Evolutionary conservation across 64 coral and sea anemone genomes (phyloP).

Genomic region (Montipora sp.): DNA sequence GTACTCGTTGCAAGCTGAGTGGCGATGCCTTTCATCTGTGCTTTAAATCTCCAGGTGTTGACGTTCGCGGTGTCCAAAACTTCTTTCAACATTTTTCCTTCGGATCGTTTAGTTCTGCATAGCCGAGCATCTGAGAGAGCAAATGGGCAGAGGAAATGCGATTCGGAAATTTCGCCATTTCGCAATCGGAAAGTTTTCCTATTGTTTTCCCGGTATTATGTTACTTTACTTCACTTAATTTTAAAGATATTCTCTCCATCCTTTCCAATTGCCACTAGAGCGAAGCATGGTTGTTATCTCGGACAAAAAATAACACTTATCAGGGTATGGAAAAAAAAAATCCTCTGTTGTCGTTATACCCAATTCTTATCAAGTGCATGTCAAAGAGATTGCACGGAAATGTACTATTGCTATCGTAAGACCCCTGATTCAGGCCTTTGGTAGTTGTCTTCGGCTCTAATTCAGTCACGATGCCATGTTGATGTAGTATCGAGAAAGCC

Average conservation of each 20-base stretch:
- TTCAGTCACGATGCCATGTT: too few species aligned
- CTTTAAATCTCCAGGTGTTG: not conserved
- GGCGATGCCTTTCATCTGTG: slow-evolving; percentile 18
- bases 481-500: too few species aligned
- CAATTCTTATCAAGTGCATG: too few species aligned
- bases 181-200: not conserved
- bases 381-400: too few species aligned
- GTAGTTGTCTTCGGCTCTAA: too few species aligned
- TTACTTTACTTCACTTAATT: not conserved
- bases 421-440: too few species aligned
- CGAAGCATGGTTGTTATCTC: not conserved
- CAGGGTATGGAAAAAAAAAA: too few species aligned
- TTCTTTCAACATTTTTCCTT: not conserved
- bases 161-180: slow-evolving; percentile 28
- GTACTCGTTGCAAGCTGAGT: not conserved
- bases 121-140: not conserved
- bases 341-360: too few species aligned
- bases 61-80: not conserved
- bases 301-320: too few species aligned
- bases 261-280: not conserved
- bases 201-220: not conserved
- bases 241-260: not conserved
- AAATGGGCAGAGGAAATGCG: slow-evolving; percentile 14
- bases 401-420: too few species aligned
- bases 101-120: slow-evolving; percentile 10